Conservation (phyloP, 2,888 invertebrate genomes). For the Fabriciana adippe region DNA sequence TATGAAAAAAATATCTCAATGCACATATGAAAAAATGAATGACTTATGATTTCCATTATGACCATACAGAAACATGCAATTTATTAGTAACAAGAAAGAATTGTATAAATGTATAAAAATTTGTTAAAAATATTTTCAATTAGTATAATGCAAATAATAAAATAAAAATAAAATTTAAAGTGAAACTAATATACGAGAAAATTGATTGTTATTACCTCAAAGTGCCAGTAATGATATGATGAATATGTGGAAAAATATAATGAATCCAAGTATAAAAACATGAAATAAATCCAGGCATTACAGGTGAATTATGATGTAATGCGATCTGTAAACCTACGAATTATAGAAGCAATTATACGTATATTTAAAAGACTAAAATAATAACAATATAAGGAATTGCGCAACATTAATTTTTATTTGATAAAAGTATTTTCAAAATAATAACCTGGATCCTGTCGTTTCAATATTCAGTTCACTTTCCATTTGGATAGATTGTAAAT, state of each 20-base stretch:
- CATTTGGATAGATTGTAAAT: conserved; percentile 67
- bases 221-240: conserved; percentile 59
- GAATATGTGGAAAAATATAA: conserved; percentile 59
- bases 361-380: conserved; percentile 15
- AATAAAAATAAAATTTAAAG: not conserved
- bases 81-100: too few species aligned
- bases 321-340: conserved; percentile 33
- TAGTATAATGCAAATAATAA: too few species aligned
- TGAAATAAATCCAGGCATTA: conserved; percentile 58
- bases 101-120: too few species aligned
- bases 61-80: too few species aligned
- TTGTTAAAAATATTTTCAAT: too few species aligned
- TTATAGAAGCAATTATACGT: conserved; percentile 30
- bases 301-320: conserved; percentile 32
- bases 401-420: conserved; percentile 49
- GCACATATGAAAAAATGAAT: too few species aligned
- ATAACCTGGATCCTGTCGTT: conserved; percentile 65
- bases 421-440: not conserved
- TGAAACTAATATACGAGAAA: not conserved
- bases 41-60: too few species aligned
- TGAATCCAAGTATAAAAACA: conserved; percentile 58
- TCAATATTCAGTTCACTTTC: conserved; percentile 70
- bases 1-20: too few species aligned
- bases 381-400: conserved; percentile 51
- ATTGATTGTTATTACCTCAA: conserved; percentile 47